These are phyloP conservation scores for Euzophera pinguis DNA, from an alignment of 2,888 invertebrate species.

Conservation along the genomic window DNA sequence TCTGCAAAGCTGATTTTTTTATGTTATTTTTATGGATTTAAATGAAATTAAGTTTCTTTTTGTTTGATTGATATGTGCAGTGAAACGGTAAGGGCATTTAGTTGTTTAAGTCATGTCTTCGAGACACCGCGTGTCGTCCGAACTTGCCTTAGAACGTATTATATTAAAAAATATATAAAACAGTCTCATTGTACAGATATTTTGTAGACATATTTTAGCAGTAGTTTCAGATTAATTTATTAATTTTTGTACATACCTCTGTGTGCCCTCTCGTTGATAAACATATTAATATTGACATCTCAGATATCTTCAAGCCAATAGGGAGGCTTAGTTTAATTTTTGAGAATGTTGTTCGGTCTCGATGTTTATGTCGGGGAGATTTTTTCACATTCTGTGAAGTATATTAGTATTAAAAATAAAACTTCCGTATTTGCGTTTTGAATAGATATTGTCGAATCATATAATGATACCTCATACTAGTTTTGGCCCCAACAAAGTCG, in stretches of 20 bases:
- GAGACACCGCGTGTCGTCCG: slow-evolving; percentile 29
- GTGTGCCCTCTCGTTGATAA: background rate
- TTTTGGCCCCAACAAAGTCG: background rate
- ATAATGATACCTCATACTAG: background rate
- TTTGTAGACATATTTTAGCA: slow-evolving; percentile 29
- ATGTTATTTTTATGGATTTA: slow-evolving; percentile 9
- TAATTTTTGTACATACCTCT: slow-evolving; percentile 9
- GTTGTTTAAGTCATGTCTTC: slow-evolving; percentile 25
- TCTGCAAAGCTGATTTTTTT: slow-evolving; percentile 7
- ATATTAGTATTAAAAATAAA: background rate
- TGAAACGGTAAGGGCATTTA: slow-evolving; percentile 10
- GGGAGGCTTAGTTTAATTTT: background rate
- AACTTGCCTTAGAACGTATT: slow-evolving; percentile 34
- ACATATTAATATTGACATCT: slow-evolving; percentile 3
- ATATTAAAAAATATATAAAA: slow-evolving; percentile 12
- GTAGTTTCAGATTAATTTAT: slow-evolving; percentile 30
- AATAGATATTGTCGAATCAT: background rate
- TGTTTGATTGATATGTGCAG: background rate
- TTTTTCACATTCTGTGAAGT: background rate
- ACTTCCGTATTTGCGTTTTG: slow-evolving; percentile 1
- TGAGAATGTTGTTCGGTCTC: slow-evolving; percentile 4
- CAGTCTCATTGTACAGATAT: slow-evolving; percentile 17
- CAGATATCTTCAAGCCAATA: background rate
- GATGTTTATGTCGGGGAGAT: background rate
- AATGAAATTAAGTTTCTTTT: background rate